A percentile compares a stretch with the other conserved stretches of the same genome.
Conservation (phyloP, 2,797 vertebrate species). For the Sphaeramia orbicularis region DNA sequence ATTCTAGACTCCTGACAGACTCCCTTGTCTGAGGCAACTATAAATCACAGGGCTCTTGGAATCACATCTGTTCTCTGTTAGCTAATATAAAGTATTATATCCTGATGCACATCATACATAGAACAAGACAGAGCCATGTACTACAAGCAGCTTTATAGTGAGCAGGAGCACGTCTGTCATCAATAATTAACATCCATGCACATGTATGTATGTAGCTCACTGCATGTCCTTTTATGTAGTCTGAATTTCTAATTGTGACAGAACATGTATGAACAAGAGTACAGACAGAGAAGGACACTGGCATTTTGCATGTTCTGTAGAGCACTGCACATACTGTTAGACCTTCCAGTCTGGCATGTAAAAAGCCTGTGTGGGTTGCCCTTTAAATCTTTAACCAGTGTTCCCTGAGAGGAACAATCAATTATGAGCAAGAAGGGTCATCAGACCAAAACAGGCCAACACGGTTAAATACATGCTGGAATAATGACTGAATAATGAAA, state of each 20-base stretch:
- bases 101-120: background rate
- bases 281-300: slow-evolving; percentile 43
- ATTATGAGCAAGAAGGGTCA: slow-evolving; percentile 50
- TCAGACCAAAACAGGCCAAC: slow-evolving; percentile 52
- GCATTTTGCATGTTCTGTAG: slow-evolving; percentile 5
- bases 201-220: slow-evolving; percentile 19
- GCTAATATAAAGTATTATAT: background rate
- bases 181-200: slow-evolving; percentile 51
- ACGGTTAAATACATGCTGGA: slow-evolving; percentile 58
- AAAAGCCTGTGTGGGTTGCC: slow-evolving; percentile 30
- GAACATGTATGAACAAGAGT: slow-evolving; percentile 47
- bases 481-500: slow-evolving; percentile 70
- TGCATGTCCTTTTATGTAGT: slow-evolving; percentile 17
- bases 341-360: slow-evolving; percentile 8
- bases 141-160: slow-evolving; percentile 5
- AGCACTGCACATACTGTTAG: slow-evolving; percentile 3
- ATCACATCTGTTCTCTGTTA: slow-evolving; percentile 35
- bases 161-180: slow-evolving; percentile 28
- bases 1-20: too few relatives aligned
- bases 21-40: background rate
- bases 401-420: slow-evolving; percentile 53
- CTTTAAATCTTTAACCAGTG: slow-evolving; percentile 66
- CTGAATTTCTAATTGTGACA: slow-evolving; percentile 51
- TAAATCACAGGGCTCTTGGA: slow-evolving; percentile 26
- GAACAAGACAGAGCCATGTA: slow-evolving; percentile 33